A percentile compares a stretch with the other conserved stretches of the same genome.
Conservation (phyloP, 1,140 invertebrate genomes). For the Calephelis virginiensis region DNA sequence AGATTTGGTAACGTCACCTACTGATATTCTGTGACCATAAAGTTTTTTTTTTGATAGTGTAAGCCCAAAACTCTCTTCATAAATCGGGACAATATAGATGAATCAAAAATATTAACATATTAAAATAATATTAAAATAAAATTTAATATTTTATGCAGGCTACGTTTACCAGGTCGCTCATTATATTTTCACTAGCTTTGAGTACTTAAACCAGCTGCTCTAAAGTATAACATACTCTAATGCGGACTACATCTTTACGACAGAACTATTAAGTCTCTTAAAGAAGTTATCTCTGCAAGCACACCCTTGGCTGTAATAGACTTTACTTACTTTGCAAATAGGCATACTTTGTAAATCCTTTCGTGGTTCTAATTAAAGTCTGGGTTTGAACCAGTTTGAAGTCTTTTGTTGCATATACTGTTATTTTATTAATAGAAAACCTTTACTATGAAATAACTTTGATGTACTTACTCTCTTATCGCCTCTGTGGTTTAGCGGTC, state of each 20-base stretch:
- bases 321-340: slow-evolving; percentile 2
- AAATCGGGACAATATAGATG: no score
- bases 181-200: neutral
- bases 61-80: no score
- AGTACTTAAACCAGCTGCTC: neutral
- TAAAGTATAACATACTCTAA: neutral
- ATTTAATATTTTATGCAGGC: neutral
- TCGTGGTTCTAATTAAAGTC: slow-evolving; percentile 6
- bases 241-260: slow-evolving; percentile 1
- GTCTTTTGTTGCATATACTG: no score
- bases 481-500: no score
- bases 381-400: neutral
- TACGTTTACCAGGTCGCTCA: neutral
- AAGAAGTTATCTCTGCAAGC: slow-evolving; percentile 9
- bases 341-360: slow-evolving; percentile 11
- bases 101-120: neutral
- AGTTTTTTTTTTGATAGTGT: no score
- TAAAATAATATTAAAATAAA: no score
- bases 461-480: no score
- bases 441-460: no score
- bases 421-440: no score
- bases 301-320: slow-evolving; percentile 4
- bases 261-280: slow-evolving; percentile 10
- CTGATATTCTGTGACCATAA: no score
- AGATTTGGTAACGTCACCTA: no score